Percentiles rank a stretch among this genome's conserved stretches.
These are phyloP conservation scores for Schizopygopsis malacanthus DNA, from an alignment of 2,797 vertebrate species.

Conservation along the genomic window DNA sequence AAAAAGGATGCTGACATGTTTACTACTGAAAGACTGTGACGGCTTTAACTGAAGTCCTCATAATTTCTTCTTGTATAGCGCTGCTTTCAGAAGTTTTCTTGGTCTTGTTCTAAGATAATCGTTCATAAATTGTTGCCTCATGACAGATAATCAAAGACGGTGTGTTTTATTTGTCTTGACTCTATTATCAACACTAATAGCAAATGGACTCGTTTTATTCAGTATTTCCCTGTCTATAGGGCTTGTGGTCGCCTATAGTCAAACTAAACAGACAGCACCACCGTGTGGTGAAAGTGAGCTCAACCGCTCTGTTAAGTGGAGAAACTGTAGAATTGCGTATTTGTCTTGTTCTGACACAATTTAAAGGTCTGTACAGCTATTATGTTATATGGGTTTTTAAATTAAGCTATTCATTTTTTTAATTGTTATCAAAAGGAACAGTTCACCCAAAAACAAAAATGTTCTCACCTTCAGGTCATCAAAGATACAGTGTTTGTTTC, in stretches of 20 bases:
- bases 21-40: background rate
- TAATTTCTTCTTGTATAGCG: slow-evolving; percentile 4
- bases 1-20: background rate
- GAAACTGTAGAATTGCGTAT: background rate
- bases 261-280: slow-evolving; percentile 69
- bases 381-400: background rate
- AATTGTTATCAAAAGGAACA: background rate
- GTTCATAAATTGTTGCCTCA: slow-evolving; percentile 77
- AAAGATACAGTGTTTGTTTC: background rate
- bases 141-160: slow-evolving; percentile 66
- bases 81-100: slow-evolving; percentile 38
- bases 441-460: background rate
- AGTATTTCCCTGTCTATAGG: slow-evolving; percentile 23
- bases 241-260: background rate
- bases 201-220: slow-evolving; percentile 75
- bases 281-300: slow-evolving; percentile 71
- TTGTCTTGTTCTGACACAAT: background rate
- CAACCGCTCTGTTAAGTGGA: background rate
- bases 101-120: slow-evolving; percentile 77
- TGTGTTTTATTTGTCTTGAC: slow-evolving; percentile 68
- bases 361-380: background rate
- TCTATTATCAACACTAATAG: slow-evolving; percentile 66
- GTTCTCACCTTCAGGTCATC: background rate
- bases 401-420: background rate
- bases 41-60: background rate